These are phyloP conservation scores for Caenorhabditis sp. DNA, from an alignment of 2,888 invertebrate species.

Conservation along the genomic window DNA sequence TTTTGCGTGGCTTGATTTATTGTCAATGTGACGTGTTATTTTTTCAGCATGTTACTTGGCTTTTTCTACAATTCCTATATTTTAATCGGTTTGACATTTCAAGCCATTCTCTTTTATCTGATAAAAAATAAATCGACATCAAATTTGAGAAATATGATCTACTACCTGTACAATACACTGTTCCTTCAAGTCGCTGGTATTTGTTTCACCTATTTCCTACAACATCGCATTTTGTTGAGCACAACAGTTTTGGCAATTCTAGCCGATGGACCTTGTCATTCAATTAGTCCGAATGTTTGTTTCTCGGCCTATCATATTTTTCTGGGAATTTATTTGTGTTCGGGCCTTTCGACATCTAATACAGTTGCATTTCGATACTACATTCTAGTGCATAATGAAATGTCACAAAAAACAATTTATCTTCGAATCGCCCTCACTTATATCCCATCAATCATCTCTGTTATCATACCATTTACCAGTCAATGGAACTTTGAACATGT, in stretches of 20 bases:
- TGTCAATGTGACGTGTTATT: neutral
- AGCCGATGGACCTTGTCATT: conserved; percentile 14
- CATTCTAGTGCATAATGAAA: conserved; percentile 7
- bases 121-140: conserved; percentile 23
- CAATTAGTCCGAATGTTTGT: conserved; percentile 12
- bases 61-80: conserved; percentile 13
- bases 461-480: conserved; percentile 24
- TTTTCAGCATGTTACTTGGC: neutral
- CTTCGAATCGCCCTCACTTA: conserved; percentile 14
- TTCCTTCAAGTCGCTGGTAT: conserved; percentile 18
- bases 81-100: conserved; percentile 30
- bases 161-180: conserved; percentile 24
- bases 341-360: conserved; percentile 25
- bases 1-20: neutral
- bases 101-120: conserved; percentile 15
- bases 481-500: conserved; percentile 19
- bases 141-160: conserved; percentile 11
- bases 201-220: conserved; percentile 19
- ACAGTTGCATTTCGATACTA: conserved; percentile 17
- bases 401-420: conserved; percentile 5
- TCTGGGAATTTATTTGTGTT: conserved; percentile 10
- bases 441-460: conserved; percentile 14
- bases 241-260: conserved; percentile 8
- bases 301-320: conserved; percentile 27
- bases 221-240: conserved; percentile 25